Evolutionary conservation across 2,113 vertebrate species (phyloP).

Genomic region (Zapus hudsonius): DNA sequence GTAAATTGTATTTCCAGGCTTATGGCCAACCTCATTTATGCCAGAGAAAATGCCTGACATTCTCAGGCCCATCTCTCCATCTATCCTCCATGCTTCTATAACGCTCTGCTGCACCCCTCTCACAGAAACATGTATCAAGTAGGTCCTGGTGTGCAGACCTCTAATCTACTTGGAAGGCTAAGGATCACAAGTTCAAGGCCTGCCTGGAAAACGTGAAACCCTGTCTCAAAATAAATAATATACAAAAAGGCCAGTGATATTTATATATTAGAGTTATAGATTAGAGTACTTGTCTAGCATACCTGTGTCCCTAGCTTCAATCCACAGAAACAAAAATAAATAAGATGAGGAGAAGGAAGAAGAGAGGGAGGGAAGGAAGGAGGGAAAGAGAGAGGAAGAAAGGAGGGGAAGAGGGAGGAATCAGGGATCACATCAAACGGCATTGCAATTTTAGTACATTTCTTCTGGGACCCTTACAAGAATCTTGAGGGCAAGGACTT

Average conservation of each 20-base stretch:
- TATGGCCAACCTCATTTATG: not conserved
- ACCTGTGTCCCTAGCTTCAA: not conserved
- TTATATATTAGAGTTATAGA: too few species aligned
- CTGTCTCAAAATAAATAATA: too few species aligned
- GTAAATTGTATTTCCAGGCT: not conserved
- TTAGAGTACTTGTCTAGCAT: too few species aligned
- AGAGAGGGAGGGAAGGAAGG: not conserved
- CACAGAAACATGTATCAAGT: not conserved
- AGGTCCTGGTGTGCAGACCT: too few species aligned
- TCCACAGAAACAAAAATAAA: not conserved
- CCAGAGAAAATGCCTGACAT: not conserved
- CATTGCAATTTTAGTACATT: not conserved
- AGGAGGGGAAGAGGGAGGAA: too few species aligned
- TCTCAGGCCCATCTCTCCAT: not conserved
- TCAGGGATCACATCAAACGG: not conserved
- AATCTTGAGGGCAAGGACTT: not conserved
- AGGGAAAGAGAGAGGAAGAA: not conserved
- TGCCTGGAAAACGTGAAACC: too few species aligned
- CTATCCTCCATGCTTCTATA: not conserved
- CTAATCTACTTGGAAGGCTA: too few species aligned
- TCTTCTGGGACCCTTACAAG: not conserved
- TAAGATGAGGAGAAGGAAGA: rapidly evolving
- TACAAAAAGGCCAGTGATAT: too few species aligned
- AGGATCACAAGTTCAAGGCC: too few species aligned
- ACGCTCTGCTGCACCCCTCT: not conserved